Evolutionary conservation across 2,113 vertebrate species (phyloP).

Genomic region (Dermatemys mawii): DNA sequence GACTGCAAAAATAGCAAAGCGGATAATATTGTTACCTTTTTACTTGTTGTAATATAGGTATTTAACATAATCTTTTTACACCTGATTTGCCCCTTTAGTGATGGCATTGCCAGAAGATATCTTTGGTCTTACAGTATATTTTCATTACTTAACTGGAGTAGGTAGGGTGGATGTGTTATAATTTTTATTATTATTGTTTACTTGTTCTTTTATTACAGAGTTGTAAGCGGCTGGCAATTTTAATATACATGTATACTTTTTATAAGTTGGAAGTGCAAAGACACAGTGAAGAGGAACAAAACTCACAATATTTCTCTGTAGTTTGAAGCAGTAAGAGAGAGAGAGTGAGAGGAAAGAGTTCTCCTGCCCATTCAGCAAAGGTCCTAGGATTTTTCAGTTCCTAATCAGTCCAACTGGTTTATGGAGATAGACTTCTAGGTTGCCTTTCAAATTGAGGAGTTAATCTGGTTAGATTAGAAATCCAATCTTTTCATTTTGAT

Average conservation of each 20-base stretch:
- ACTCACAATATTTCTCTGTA: background rate
- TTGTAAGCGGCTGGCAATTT: background rate
- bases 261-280: background rate
- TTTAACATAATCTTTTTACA: background rate
- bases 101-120: background rate
- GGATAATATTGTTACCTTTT: background rate
- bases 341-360: background rate
- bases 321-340: background rate
- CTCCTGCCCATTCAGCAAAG: background rate
- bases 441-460: background rate
- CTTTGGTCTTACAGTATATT: background rate
- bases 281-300: background rate
- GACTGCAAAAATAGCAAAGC: background rate
- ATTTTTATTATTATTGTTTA: background rate
- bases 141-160: background rate
- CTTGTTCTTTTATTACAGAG: background rate
- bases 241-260: background rate
- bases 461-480: background rate
- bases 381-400: background rate
- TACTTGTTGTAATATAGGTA: background rate
- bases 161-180: fast-evolving
- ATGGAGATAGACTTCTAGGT: background rate
- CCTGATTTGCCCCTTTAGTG: background rate
- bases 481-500: background rate
- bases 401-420: background rate